Base-by-base conservation (phyloP, 1,140 invertebrate genomes). In the Temnothorax longispinosus region DNA sequence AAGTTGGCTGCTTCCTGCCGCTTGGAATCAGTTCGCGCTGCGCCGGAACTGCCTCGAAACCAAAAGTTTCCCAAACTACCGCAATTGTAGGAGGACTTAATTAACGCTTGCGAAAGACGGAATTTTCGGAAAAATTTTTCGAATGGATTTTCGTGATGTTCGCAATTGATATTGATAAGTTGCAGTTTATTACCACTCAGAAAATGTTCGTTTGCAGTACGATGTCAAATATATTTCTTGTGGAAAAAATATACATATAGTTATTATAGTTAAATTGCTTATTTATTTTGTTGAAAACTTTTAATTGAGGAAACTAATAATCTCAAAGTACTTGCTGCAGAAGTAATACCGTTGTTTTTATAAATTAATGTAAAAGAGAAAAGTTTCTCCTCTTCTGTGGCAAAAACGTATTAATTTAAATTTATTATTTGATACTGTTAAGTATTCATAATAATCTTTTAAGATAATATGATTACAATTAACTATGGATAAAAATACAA, bases 341-440 rank as follows among this genome's bases (percentile, higher is more conserved):
- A 58, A 56, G 18, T 56, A 56, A 32, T 75, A 58, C 5, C 10
- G 21, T 74, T 11, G 11, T 38, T 62, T 77, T 60, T 21, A 62
- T 7, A 44, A 77, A 27, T 62, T 60, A 44, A 62, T 7, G 1
- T 27, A 44, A 44, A 62, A 62, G 35, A 62, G 56, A 62, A 62
- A 76, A 76, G 13, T 56, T 54, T 75, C 11, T 41, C 32, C n/a
- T 50, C 7, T 18, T 32, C 3, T 41, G 6, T 21, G 0, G n/a
- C 10, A 50, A 58, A 60, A 58, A 58, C 18, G 2, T 58, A 44
- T 32, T 77, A 60, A 77, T 62, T 77, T 60, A 60, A 60, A 41
- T 32, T 62, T 44, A 10, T 41, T 76, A 60, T 60, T 77, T 62
- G 8, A 60, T 7, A 77, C 32, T 32, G 6, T 60, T 32, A 44